Base-by-base conservation (phyloP, 2,888 invertebrate species). In the Sinohyriopsis cumingii region DNA sequence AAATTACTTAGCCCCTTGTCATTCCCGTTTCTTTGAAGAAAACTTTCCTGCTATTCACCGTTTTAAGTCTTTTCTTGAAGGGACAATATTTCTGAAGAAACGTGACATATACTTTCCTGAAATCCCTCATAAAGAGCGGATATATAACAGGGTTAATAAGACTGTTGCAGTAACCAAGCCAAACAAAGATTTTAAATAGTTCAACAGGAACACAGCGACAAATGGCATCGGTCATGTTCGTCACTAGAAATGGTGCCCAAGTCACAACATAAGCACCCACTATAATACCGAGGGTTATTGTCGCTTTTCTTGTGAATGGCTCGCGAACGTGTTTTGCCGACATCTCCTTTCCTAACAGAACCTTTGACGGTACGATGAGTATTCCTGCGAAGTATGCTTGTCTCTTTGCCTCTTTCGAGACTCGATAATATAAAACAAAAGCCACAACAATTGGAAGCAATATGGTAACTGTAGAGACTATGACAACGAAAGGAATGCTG, bases 121-220 rank as follows among this genome's bases (percentile, higher is more conserved):
- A 86, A 67, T 86, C 86, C 62, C 84, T 68, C 84, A 85, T 86
- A 56, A 86, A 83, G 55, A 86, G 79, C 0, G 85, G 85, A 72
- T 86, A 86, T 24, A 86, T 86, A 59, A 86, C 84, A 3, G 86
- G 86, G 64, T 86, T 86, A 55, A 84, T 76, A 22, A 85, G 72
- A 62, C 83, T 83, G 66, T 86, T 86, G 67, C 84, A 84, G 69
- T 82, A 86, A 5, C 86, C 86, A 19, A 86, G 72, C 86, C 86
- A 86, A 15, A 86, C 84, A 67, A 83, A 81, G 2, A 76, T 75
- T 2, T 74, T 72, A 71, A 86, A 84, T 0, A 85, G 20, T 65
- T 82, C 79, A 5, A 72, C 65, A 0, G 84, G 84, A 28, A 86
- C 76, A 68, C 85, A 85, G 45, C 73, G 73, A 66, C 85, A 85